These are phyloP conservation scores for Hybognathus amarus DNA, from an alignment of 2,797 vertebrate genomes.

Conservation along the genomic window DNA sequence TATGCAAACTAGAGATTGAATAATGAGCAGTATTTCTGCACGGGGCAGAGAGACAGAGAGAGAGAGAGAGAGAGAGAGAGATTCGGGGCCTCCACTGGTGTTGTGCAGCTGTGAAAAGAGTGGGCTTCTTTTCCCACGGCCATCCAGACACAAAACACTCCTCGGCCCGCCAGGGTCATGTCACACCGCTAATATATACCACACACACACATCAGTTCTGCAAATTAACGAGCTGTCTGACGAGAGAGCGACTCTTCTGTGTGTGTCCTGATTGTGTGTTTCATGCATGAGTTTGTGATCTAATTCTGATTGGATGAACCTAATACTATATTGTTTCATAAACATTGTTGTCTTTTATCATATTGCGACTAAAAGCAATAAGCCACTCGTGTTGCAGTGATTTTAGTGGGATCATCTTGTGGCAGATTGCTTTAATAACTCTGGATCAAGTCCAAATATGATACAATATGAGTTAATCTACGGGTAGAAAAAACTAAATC, in stretches of 20 bases:
- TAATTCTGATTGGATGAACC: not conserved
- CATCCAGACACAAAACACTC: slow-evolving; percentile 84
- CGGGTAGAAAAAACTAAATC: no score
- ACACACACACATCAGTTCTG: slow-evolving; percentile 68
- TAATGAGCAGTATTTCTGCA: slow-evolving; percentile 92
- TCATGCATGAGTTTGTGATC: no score
- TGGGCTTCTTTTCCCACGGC: slow-evolving; percentile 92
- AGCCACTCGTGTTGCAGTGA: not conserved
- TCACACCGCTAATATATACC: slow-evolving; percentile 87
- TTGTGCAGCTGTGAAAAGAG: slow-evolving; percentile 93
- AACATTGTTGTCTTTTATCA: not conserved
- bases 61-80: no score
- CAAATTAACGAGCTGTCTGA: slow-evolving; percentile 83
- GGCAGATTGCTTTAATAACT: not conserved
- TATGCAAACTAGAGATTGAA: slow-evolving; percentile 83
- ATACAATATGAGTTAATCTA: not conserved
- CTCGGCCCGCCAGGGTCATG: slow-evolving; percentile 85
- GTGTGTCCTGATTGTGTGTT: no score
- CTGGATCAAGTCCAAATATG: not conserved
- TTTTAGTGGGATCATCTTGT: not conserved
- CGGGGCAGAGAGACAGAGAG: slow-evolving; percentile 60
- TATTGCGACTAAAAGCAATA: not conserved
- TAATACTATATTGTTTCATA: not conserved
- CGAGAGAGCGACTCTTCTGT: not conserved
- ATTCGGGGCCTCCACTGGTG: slow-evolving; percentile 80